Base-by-base conservation (phyloP, 2,113 vertebrate species). In the Chaenogobius annularis region DNA sequence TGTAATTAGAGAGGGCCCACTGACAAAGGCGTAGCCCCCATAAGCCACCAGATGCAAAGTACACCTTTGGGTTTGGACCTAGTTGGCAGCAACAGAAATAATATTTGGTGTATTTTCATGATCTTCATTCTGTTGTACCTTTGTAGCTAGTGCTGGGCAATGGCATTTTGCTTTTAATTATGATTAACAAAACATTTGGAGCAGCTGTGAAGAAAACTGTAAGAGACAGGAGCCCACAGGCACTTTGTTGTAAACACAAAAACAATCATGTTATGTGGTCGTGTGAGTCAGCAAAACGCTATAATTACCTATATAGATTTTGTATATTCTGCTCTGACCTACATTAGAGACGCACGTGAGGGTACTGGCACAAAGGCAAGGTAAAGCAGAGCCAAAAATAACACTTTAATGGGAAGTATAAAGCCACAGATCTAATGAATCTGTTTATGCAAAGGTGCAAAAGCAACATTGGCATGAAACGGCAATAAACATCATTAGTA, bases 91-190 rank as follows among this genome's bases (percentile, higher is more conserved):
- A 55, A 64, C 59, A 23, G 26, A 31, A 31, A 46, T 26, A 12
- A 70, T 58, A 68, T n/a, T 66, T 73, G 35, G 10, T 55, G 69
- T 37, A 14, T 63, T 73, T 15, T 11, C 54, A 65, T 52, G 68
- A 31, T 40, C 54, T 78, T 85, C 52, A 56, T 82, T 84, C 47
- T 46, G 43, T 46, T 22, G 19, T 65, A 31, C 26, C 26, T 14
- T 58, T 81, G 64, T 69, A 76, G 62, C 78, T 88, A 86, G 83
- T 84, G 88, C 85, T 88, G 86, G 85, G 84, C 81, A 91, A 86
- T 48, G 55, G 26, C 17, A n/a, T 10, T 56, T 56, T 12, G 46
- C 35, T 35, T 65, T 40, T 54, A 69, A 50, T 62, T 66, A 1
- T 44, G 19, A 72, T 74, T 44, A n/a, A 26, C 22, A 26, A 10